Percentiles rank a stretch among this genome's conserved stretches.
Conservation (phyloP, 2,113 vertebrate genomes). For the Arvicanthis niloticus region DNA sequence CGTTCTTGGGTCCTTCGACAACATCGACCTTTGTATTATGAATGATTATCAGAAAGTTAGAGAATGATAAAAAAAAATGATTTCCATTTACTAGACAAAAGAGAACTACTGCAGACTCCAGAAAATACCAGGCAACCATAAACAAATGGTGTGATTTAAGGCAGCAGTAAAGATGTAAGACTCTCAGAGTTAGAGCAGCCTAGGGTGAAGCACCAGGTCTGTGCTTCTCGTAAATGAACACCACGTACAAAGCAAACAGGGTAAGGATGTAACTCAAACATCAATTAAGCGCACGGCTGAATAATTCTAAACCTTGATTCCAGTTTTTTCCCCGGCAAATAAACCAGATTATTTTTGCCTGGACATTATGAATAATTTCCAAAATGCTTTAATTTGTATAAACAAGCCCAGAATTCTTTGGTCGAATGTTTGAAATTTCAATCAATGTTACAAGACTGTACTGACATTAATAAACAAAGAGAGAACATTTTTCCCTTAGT, state of each 20-base stretch:
- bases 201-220: not conserved
- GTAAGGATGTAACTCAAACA: not conserved
- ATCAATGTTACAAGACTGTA: not conserved
- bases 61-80: not conserved
- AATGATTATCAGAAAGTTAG: slow-evolving; percentile 46
- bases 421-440: not conserved
- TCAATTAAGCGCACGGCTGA: not conserved
- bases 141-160: not conserved
- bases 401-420: not conserved
- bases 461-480: not conserved
- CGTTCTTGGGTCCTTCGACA: slow-evolving; percentile 72
- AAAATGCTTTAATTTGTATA: slow-evolving; percentile 33
- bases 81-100: not conserved
- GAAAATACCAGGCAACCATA: not conserved
- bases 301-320: not conserved
- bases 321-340: not conserved
- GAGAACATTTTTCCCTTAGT: not conserved
- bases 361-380: slow-evolving; percentile 5
- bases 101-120: slow-evolving; percentile 38
- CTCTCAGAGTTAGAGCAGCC: not conserved
- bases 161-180: not conserved
- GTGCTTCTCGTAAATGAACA: not conserved
- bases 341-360: slow-evolving; percentile 8
- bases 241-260: not conserved
- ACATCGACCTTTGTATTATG: slow-evolving; percentile 53